These are phyloP conservation scores for Myopa testacea DNA, from an alignment of 2,888 invertebrate species.

Conservation along the genomic window DNA sequence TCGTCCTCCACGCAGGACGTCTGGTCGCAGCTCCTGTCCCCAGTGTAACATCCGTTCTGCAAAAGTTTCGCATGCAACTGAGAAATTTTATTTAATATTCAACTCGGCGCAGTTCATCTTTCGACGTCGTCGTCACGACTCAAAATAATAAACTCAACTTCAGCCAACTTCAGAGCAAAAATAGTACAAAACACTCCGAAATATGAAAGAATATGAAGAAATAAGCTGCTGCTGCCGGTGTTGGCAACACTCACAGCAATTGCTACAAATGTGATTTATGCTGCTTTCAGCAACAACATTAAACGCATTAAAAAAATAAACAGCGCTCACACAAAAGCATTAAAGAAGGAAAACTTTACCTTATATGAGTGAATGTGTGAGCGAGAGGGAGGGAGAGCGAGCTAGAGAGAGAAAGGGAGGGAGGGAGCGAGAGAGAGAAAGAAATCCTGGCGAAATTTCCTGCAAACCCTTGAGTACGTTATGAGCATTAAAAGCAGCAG, in stretches of 20 bases:
- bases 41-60: background rate
- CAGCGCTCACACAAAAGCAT: background rate
- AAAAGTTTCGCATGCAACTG: conserved; percentile 22
- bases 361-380: background rate
- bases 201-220: background rate
- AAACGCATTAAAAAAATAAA: conserved; percentile 50
- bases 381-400: background rate
- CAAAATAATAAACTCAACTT: conserved; percentile 42
- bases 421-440: background rate
- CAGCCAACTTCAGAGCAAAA: conserved; percentile 24
- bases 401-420: background rate
- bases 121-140: conserved; percentile 14
- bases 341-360: background rate
- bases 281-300: conserved; percentile 48
- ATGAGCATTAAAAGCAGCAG: background rate
- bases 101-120: conserved; percentile 17
- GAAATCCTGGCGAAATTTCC: background rate
- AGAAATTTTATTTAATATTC: conserved; percentile 37
- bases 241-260: conserved; percentile 19
- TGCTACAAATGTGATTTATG: conserved; percentile 55
- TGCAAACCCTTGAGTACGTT: background rate
- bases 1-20: background rate
- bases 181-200: conserved; percentile 25
- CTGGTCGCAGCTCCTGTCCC: background rate
- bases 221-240: background rate